Percentiles rank a stretch among this genome's conserved stretches.
phyloP scores from a whole-genome alignment of 1,140 invertebrate genomes.

The Asbolus verrucosus region DNA sequence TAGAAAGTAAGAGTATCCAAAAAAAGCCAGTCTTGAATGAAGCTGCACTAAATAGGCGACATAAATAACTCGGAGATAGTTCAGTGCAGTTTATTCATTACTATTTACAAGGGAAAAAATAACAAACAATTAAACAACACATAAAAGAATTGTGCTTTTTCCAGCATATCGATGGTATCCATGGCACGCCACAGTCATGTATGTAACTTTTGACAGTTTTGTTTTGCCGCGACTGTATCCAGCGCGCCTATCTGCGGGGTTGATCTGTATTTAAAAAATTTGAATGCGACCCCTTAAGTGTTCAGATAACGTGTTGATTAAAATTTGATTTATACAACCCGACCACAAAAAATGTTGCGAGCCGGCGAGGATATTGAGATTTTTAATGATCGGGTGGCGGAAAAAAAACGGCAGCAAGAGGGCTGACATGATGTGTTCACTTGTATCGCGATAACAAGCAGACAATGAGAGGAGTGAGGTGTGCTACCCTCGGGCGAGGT shows the following conservation, averaged over 20 bases:
- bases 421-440: constrained; percentile 41
- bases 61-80: no score
- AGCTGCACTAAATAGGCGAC: no score
- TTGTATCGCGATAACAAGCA: constrained; percentile 48
- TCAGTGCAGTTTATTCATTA: no score
- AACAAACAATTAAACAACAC: no score
- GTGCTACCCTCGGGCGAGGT: constrained; percentile 47
- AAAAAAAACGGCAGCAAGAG: constrained; percentile 27
- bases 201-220: no score
- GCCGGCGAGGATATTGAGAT: neutral
- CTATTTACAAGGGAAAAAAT: no score
- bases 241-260: constrained; percentile 1
- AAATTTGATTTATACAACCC: constrained; percentile 23
- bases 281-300: constrained; percentile 26
- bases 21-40: no score
- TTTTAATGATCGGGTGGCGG: constrained; percentile 21
- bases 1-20: no score
- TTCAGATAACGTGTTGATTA: constrained; percentile 34
- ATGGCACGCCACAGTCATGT: no score
- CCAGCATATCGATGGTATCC: no score
- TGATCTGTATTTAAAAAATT: constrained; percentile 18
- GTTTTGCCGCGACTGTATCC: no score
- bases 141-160: no score
- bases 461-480: constrained; percentile 48
- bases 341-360: constrained; percentile 9